phyloP scores from a whole-genome alignment of 2,888 invertebrate species.

The Leptogaster cylindrica region DNA sequence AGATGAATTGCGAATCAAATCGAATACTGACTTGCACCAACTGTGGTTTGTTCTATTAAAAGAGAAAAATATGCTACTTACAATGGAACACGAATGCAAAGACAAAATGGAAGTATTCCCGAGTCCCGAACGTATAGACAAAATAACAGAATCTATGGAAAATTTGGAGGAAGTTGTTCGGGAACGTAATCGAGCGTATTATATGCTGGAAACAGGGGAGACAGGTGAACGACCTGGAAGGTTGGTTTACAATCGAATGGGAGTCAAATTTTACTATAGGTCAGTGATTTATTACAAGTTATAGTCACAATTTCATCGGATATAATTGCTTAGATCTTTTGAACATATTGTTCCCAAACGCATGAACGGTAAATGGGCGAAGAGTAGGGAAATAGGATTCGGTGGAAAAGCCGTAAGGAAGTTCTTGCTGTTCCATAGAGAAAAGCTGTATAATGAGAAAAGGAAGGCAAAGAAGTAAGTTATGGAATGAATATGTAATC shows the following conservation, averaged over 20 bases:
- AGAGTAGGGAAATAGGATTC: slow-evolving; percentile 66
- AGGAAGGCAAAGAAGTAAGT: slow-evolving; percentile 66
- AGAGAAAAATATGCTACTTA: slow-evolving; percentile 95
- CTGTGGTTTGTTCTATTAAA: slow-evolving; percentile 92
- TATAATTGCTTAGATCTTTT: background rate
- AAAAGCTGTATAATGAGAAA: slow-evolving; percentile 68
- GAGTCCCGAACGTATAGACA: slow-evolving; percentile 91
- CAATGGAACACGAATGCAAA: slow-evolving; percentile 89
- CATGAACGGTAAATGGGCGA: slow-evolving; percentile 71
- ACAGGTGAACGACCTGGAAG: slow-evolving; percentile 77
- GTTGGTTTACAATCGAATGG: slow-evolving; percentile 67
- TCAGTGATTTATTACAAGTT: slow-evolving; percentile 47
- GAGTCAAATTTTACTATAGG: slow-evolving; percentile 67
- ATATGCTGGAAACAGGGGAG: slow-evolving; percentile 86
- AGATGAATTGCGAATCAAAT: slow-evolving; percentile 93
- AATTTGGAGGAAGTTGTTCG: slow-evolving; percentile 89
- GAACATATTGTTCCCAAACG: slow-evolving; percentile 73
- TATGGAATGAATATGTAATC: background rate
- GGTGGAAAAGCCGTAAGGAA: slow-evolving; percentile 69
- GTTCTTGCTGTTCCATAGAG: slow-evolving; percentile 69
- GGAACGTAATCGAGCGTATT: slow-evolving; percentile 91
- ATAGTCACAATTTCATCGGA: background rate
- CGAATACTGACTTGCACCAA: slow-evolving; percentile 94
- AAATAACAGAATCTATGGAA: slow-evolving; percentile 87
- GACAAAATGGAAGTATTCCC: slow-evolving; percentile 75